phyloP scores from a whole-genome alignment of 2,113 vertebrate species.

The Ondatra zibethicus region DNA sequence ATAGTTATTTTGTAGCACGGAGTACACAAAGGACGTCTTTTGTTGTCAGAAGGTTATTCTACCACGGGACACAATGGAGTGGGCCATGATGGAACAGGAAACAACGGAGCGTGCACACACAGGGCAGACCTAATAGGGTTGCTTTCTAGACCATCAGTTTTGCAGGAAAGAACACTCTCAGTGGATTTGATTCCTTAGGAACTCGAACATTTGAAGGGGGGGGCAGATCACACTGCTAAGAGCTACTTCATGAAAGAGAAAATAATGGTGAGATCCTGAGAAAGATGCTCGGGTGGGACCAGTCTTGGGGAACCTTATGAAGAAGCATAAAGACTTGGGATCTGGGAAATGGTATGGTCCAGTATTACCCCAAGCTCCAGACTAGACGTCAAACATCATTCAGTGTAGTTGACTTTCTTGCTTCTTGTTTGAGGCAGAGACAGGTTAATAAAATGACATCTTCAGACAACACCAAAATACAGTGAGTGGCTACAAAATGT shows the following conservation, averaged over 20 bases:
- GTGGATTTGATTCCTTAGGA: neutral
- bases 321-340: neutral
- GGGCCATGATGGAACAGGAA: neutral
- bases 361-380: neutral
- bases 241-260: neutral
- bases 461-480: neutral
- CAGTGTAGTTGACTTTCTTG: neutral
- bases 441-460: neutral
- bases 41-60: neutral
- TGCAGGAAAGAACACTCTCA: neutral
- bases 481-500: neutral
- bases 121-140: neutral
- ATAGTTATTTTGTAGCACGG: neutral
- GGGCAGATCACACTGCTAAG: fast-evolving
- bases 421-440: neutral
- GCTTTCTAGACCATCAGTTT: neutral
- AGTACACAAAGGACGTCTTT: neutral
- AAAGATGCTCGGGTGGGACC: neutral
- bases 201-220: neutral
- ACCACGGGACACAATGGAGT: neutral
- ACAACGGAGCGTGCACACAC: neutral
- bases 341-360: neutral
- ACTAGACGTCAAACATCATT: neutral
- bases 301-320: neutral
- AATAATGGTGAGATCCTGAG: neutral